Percentiles rank a stretch among this genome's conserved stretches.
Evolutionary conservation across 1,140 invertebrate species (phyloP).

Genomic region (Laupala kohalensis): DNA sequence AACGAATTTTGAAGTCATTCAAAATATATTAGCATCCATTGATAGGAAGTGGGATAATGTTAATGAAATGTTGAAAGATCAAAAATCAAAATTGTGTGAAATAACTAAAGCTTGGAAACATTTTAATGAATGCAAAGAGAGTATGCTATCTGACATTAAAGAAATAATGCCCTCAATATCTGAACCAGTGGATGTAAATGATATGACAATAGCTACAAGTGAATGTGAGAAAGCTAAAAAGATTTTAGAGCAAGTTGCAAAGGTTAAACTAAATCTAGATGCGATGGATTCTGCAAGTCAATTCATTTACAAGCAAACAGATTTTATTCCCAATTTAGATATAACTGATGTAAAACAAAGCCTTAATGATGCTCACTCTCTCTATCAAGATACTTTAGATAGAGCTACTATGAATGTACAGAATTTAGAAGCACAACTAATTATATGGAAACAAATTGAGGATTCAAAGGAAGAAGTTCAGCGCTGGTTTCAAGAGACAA

Average conservation of each 20-base stretch:
- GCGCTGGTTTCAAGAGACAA: constrained; percentile 71
- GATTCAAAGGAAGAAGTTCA: constrained; percentile 69
- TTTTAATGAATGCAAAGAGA: constrained; percentile 54
- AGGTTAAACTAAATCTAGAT: constrained; percentile 57
- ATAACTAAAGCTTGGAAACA: constrained; percentile 60
- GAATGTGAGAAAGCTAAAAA: constrained; percentile 59
- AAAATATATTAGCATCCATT: constrained; percentile 57
- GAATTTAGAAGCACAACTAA: constrained; percentile 70
- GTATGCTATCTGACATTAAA: constrained; percentile 49
- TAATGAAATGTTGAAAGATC: constrained; percentile 55
- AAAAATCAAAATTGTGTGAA: constrained; percentile 46
- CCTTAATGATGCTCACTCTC: constrained; percentile 42
- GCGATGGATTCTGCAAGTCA: constrained; percentile 59
- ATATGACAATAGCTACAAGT: constrained; percentile 45
- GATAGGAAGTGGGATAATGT: constrained; percentile 69
- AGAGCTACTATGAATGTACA: constrained; percentile 55
- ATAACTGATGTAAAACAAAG: constrained; percentile 41
- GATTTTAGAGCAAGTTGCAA: constrained; percentile 55
- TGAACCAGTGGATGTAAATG: constrained; percentile 44
- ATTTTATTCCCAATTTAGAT: constrained; percentile 61
- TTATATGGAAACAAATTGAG: constrained; percentile 85
- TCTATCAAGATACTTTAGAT: constrained; percentile 62
- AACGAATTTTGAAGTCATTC: constrained; percentile 58
- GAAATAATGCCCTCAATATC: constrained; percentile 46
- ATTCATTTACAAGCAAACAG: constrained; percentile 53